Base-by-base conservation (phyloP, 92 coral and sea anemone genomes). In the Heliopora coerulea region DNA sequence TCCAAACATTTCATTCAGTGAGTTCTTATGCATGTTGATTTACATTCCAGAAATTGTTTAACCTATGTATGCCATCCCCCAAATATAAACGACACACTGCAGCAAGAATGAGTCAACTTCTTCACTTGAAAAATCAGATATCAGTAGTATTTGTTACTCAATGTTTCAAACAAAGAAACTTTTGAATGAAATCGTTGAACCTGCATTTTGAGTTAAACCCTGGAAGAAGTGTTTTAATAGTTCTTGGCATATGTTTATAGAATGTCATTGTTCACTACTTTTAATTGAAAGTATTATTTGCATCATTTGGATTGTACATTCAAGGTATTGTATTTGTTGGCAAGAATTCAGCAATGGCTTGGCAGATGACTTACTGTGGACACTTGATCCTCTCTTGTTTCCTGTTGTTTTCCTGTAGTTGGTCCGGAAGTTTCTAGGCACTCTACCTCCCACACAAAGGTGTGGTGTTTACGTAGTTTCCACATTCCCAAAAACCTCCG, bases 401-500 rank as follows among this genome's bases (percentile, higher is more conserved):
- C 74, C 74, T 67, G 74, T 67, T 67, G 57, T 44, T 67, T 25
- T 49, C 39, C 74, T 44, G 54, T 67, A 59, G 48, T 67, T 46
- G 74, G 39, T 33, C 74, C 44, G 74, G 74, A 67, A 67, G 58
- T 63, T 15, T 12, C 31, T 46, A 15, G 0, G 21, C 70, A 63
- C 70, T 46, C 37, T 28, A 34, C 28, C 70, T 30, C 28, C 74
- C 30, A 54, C 28, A 48, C 31, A 67, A 37, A 56, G 24, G 41
- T 23, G 49, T 66, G 67, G 40, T 30, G 42, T 61, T 61, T 46
- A 8, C 2, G n/a, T 2, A 15, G n/a, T 6, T 46, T 6, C 15
- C 15, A n/a, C 10, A 46, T 4, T 37, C 42, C 11, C 42, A 4
- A 4, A 37, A 4, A 54, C 19, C 26, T 54, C 29, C 37, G 21